These are phyloP conservation scores for Plodia interpunctella DNA, from an alignment of 1,140 invertebrate species.

Conservation along the genomic window DNA sequence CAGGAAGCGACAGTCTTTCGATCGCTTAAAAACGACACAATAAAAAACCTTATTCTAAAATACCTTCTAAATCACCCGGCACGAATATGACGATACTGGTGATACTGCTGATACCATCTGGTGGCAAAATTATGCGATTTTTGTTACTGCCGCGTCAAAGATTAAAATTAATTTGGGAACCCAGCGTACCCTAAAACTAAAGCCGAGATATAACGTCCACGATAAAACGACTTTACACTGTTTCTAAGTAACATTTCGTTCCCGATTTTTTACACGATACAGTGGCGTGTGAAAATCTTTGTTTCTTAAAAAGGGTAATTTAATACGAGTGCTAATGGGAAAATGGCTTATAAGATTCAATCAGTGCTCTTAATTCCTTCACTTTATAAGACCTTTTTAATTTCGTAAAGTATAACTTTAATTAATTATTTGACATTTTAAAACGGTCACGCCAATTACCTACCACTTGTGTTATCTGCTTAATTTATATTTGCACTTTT, in stretches of 20 bases:
- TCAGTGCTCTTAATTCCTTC: background rate
- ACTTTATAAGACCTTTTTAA: background rate
- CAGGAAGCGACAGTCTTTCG: background rate
- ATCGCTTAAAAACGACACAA: constrained; percentile 2
- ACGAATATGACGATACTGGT: constrained; percentile 3
- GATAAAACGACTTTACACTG: background rate
- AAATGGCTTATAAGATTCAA: background rate
- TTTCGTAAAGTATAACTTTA: background rate
- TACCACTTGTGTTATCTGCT: background rate
- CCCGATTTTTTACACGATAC: background rate
- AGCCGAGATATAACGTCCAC: background rate
- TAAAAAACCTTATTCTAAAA: background rate
- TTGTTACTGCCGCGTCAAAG: background rate
- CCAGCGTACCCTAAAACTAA: background rate
- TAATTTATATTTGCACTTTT: constrained; percentile 3
- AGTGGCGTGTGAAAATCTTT: constrained; percentile 6
- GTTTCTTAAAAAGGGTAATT: background rate
- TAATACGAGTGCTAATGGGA: too few species aligned
- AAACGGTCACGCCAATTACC: background rate
- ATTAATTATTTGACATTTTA: background rate
- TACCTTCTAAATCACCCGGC: too few species aligned
- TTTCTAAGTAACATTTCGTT: constrained; percentile 2
- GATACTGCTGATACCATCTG: too few species aligned
- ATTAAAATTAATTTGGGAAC: constrained; percentile 2
- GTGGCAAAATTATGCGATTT: background rate